A percentile compares a stretch with the other conserved stretches of the same genome.
Conservation (phyloP, 2,797 vertebrate genomes). For the Darevskia mixta region DNA sequence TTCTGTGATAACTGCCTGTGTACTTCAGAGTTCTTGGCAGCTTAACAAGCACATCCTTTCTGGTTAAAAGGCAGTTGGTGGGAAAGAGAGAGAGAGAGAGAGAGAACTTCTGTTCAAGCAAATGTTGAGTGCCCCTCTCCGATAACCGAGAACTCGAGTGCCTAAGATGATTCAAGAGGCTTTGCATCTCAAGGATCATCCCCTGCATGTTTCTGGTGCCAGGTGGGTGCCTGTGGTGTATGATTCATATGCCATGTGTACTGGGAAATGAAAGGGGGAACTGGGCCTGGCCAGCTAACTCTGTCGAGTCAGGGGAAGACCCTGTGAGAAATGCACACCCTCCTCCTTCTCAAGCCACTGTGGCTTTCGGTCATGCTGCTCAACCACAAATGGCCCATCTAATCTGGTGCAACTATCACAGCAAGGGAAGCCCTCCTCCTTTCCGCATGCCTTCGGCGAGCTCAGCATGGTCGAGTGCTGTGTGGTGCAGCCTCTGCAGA, state of each 20-base stretch:
- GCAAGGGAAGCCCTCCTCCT: background rate
- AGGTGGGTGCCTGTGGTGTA: slow-evolving; percentile 9
- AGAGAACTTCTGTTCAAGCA: background rate
- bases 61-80: background rate
- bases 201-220: background rate
- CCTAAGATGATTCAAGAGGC: background rate
- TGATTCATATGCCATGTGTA: slow-evolving; percentile 26
- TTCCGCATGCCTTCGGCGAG: background rate
- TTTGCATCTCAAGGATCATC: background rate
- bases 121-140: background rate
- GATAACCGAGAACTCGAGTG: background rate
- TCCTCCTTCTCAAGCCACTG: background rate
- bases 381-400: background rate
- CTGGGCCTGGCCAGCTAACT: background rate
- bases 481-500: background rate
- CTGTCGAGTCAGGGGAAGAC: background rate
- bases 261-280: background rate
- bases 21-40: background rate
- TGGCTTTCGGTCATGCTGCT: background rate
- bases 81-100: too few relatives aligned
- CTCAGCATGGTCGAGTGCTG: background rate
- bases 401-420: background rate
- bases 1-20: background rate
- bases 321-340: background rate
- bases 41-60: background rate